Base-by-base conservation (phyloP, 92 coral and sea anemone genomes). In the Paragorgia papillata region DNA sequence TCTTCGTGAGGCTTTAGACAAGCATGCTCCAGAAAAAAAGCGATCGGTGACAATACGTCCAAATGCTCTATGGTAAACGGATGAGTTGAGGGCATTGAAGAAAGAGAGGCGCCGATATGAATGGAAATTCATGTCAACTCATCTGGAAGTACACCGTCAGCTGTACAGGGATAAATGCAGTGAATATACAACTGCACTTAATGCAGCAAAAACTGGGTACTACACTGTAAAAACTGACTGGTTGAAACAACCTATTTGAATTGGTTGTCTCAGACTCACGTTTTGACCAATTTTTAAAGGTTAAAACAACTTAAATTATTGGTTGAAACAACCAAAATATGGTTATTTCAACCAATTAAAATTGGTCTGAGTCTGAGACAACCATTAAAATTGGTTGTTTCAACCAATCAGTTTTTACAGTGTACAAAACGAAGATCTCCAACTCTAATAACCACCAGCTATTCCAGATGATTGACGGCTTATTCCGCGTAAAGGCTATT, bases 21-120 rank as follows among this genome's bases (percentile, higher is more conserved):
- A 30, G 24, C 82, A 75, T 61, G 86, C 86, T 51, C 86, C 86
- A 14, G 30, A 41, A 77, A 33, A 30, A 64, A 44, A 76, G 14
- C 66, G 73, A 15, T 18, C 18, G 22, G 63, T 82, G 29, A 75
- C 75, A 44, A 64, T 68, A 15, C 35, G 82, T 34, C 82, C 86
- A 22, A 75, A 82, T 34, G 86, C 82, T 21, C 86, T 82, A 33
- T 62, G 76, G 60, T 69, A 21, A 34, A 37, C 66, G 31, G 69
- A 71, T 2, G 12, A 32, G 1, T 40, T 80, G 68, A 33, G 28
- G 33, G 40, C 15, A 17, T 19, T 27, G 22, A 80, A 69, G 19
- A 22, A 27, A 30, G 79, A 46, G 66, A 68, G 50, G 49, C 57
- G 80, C 26, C 54, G 53, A 58, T 32, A 9, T 69, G 58, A 69